Evolutionary conservation across 2,888 invertebrate species (phyloP).

Genomic region (Hoplodrina ambigua): DNA sequence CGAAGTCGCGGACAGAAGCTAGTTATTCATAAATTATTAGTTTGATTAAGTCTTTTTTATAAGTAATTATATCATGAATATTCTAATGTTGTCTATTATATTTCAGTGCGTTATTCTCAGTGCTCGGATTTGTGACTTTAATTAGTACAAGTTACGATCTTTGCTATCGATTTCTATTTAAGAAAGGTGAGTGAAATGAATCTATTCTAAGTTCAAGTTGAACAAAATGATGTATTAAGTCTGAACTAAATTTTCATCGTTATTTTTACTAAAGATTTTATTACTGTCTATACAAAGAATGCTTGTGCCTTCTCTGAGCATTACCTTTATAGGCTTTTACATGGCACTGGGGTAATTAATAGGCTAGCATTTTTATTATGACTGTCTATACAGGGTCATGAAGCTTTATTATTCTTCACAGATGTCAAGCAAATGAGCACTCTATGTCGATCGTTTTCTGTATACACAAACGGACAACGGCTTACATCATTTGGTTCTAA

Average conservation of each 20-base stretch:
- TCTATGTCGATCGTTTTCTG: constrained; percentile 65
- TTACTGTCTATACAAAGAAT: too few relatives aligned
- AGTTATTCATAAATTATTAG: too few relatives aligned
- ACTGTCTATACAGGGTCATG: background rate
- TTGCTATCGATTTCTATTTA: constrained; percentile 63
- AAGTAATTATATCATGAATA: background rate
- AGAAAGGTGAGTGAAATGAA: constrained; percentile 51
- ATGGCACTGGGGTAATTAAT: too few relatives aligned
- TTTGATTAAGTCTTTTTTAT: background rate
- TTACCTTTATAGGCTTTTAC: too few relatives aligned
- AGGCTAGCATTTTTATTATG: too few relatives aligned
- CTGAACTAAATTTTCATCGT: background rate
- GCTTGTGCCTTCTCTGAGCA: too few relatives aligned
- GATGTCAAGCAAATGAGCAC: constrained; percentile 63
- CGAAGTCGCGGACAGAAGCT: too few relatives aligned
- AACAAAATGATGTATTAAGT: background rate
- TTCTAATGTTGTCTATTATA: constrained; percentile 7
- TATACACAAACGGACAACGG: constrained; percentile 77
- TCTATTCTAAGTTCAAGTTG: too few relatives aligned
- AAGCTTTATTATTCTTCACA: constrained; percentile 45
- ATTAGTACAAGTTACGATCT: constrained; percentile 74
- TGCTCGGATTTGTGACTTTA: constrained; percentile 68
- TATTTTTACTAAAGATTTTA: background rate
- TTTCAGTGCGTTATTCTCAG: constrained; percentile 47
- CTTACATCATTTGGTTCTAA: constrained; percentile 70